A percentile compares a stretch with the other conserved stretches of the same genome.
These are phyloP conservation scores for Aphelenchoides fujianensis DNA, from an alignment of 1,140 invertebrate species.

Conservation along the genomic window DNA sequence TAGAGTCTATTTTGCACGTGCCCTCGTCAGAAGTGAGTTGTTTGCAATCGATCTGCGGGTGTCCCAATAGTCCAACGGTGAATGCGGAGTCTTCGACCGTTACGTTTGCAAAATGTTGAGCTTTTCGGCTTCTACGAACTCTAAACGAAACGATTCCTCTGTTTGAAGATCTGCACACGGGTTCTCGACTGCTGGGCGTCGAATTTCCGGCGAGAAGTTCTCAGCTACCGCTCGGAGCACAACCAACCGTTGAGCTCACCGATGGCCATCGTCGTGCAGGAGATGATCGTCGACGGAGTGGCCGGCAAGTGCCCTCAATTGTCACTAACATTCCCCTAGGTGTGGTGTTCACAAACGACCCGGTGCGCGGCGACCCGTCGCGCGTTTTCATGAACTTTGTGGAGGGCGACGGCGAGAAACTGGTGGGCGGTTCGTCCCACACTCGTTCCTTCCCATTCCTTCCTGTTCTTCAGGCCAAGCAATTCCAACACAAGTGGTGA, in stretches of 20 bases:
- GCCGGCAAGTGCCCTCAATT: slow-evolving; percentile 67
- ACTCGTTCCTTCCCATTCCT: no score
- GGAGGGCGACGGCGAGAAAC: slow-evolving; percentile 75
- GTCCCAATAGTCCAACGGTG: background rate
- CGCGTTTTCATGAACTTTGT: slow-evolving; percentile 74
- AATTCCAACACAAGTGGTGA: slow-evolving; percentile 44
- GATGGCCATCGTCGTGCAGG: slow-evolving; percentile 79
- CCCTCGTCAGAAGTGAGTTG: no score
- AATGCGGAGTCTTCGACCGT: slow-evolving; percentile 9
- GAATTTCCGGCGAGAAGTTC: slow-evolving; percentile 73
- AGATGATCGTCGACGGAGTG: slow-evolving; percentile 71
- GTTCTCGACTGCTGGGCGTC: slow-evolving; percentile 76
- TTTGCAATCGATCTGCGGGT: slow-evolving; percentile 45
- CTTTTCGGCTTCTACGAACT: no score
- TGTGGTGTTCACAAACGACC: slow-evolving; percentile 77
- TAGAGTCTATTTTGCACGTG: slow-evolving; percentile 75
- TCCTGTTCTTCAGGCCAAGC: slow-evolving; percentile 11
- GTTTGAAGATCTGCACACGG: no score
- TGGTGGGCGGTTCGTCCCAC: slow-evolving; percentile 55
- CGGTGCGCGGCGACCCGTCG: slow-evolving; percentile 70
- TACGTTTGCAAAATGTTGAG: slow-evolving; percentile 69
- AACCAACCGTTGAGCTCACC: slow-evolving; percentile 70
- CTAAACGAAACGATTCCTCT: no score
- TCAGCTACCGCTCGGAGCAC: slow-evolving; percentile 71
- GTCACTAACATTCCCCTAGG: no score